A percentile compares a stretch with the other conserved stretches of the same genome.
These are phyloP conservation scores for Elysia crispata DNA, from an alignment of 2,888 invertebrate genomes.

Conservation along the genomic window DNA sequence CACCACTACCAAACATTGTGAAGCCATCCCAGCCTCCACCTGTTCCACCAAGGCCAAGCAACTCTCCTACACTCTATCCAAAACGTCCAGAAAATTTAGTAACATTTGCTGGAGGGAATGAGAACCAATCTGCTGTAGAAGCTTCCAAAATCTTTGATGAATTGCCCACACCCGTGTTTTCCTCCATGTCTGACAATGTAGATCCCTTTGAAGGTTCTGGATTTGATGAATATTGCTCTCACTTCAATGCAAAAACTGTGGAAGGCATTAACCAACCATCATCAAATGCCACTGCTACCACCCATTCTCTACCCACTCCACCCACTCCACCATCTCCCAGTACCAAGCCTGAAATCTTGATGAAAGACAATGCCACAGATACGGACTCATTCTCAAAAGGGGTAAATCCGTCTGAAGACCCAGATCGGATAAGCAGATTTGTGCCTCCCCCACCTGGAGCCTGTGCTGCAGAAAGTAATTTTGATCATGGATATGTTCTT, in stretches of 20 bases:
- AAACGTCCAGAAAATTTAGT: neutral
- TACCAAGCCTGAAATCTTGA: too few relatives aligned
- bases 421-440: constrained; percentile 43
- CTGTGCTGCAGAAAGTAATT: neutral
- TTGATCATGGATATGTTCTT: constrained; percentile 13
- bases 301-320: too few relatives aligned
- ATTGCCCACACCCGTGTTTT: constrained; percentile 21
- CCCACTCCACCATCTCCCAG: too few relatives aligned
- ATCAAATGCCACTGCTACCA: too few relatives aligned
- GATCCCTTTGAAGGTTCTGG: constrained; percentile 55
- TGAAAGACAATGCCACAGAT: neutral
- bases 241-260: constrained; percentile 48
- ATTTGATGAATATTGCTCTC: constrained; percentile 54
- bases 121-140: too few relatives aligned
- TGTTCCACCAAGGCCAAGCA: constrained; percentile 37
- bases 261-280: too few relatives aligned
- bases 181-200: neutral
- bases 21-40: constrained; percentile 33
- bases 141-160: constrained; percentile 31
- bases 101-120: neutral
- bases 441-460: constrained; percentile 37
- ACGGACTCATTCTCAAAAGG: neutral
- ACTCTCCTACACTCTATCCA: neutral
- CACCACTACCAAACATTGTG: constrained; percentile 34
- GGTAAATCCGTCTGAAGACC: neutral